These are phyloP conservation scores for Subacronicta megacephala DNA, from an alignment of 2,888 invertebrate genomes.

Conservation along the genomic window DNA sequence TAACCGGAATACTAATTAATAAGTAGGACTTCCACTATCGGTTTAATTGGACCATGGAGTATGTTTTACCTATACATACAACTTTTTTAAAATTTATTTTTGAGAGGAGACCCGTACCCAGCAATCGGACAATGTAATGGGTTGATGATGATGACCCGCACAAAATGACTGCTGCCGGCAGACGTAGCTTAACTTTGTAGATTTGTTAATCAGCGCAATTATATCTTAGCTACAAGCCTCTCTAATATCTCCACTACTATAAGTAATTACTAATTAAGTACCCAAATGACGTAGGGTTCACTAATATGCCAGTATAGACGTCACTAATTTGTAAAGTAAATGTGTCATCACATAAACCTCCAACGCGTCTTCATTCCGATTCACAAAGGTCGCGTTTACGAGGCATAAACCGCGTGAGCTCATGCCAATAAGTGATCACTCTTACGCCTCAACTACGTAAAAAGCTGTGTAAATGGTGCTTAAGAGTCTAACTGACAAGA, in stretches of 20 bases:
- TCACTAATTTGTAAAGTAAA: slow-evolving; percentile 52
- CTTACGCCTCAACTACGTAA: slow-evolving; percentile 46
- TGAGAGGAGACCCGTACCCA: no score
- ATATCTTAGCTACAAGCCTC: no score
- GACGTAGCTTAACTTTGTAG: no score
- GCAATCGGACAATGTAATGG: no score
- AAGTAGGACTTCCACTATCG: slow-evolving; percentile 20
- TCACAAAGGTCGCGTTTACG: slow-evolving; percentile 68
- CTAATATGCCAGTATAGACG: not conserved
- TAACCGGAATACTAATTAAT: slow-evolving; percentile 26
- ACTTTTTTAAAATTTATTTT: no score
- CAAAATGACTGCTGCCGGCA: no score
- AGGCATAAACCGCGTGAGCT: slow-evolving; percentile 63
- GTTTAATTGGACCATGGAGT: slow-evolving; percentile 10
- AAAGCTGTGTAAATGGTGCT: slow-evolving; percentile 53
- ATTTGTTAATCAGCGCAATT: no score
- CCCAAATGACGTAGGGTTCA: not conserved
- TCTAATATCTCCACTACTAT: no score
- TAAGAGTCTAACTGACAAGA: slow-evolving; percentile 10
- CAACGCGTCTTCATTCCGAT: slow-evolving; percentile 59
- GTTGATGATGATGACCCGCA: no score
- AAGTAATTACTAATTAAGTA: no score
- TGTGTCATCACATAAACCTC: slow-evolving; percentile 61
- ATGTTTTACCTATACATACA: no score
- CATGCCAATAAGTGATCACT: slow-evolving; percentile 71